Base-by-base conservation (phyloP, 2,113 vertebrate species). In the Gobiocypris rarus region DNA sequence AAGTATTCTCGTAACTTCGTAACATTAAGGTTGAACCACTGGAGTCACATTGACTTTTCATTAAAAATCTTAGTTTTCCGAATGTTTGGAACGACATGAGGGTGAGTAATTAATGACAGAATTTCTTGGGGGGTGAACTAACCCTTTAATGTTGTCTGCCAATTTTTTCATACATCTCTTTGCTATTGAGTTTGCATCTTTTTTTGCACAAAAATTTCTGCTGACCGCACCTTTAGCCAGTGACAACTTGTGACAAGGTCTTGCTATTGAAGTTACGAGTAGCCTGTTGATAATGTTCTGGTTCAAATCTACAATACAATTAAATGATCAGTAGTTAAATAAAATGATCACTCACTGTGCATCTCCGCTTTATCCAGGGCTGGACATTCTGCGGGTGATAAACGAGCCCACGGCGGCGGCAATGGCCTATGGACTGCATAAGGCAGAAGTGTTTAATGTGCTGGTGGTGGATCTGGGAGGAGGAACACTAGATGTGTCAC, bases 401-500 rank as follows among this genome's bases (percentile, higher is more conserved):
- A 99, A 95, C 8, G 98, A 99, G 84, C 98, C 98, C 45, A 99
- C 98, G 0, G 98, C 98, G 5, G 98, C 98, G 48, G 98, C 98
- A 4, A 96, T 99, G 98, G 97, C 98, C 5, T 99, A 99, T 7
- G 98, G 98, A 9, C 95, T 99, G 17, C 98, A 99, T 92, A 98
- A 97, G 86, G 96, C 88, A 58, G 96, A 99, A 0, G 98, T 99
- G 65, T 96, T 95, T 80, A 95, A 98, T 3, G 98, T 99, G 84
- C 90, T 99, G 90, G 98, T 99, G 87, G 97, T 99, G 83, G 98
- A 99, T 90, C 91, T 99, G 38, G 98, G 98, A 2, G 98, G 98
- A 90, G 98, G 98, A 87, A 99, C 98, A 1, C 91, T 99, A 76
- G 98, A 99, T 1, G 97, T 99, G 41, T 99, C 98, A 28, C 90